Base-by-base conservation (phyloP, 2,113 vertebrate genomes). In the Pseudopipra pipra region DNA sequence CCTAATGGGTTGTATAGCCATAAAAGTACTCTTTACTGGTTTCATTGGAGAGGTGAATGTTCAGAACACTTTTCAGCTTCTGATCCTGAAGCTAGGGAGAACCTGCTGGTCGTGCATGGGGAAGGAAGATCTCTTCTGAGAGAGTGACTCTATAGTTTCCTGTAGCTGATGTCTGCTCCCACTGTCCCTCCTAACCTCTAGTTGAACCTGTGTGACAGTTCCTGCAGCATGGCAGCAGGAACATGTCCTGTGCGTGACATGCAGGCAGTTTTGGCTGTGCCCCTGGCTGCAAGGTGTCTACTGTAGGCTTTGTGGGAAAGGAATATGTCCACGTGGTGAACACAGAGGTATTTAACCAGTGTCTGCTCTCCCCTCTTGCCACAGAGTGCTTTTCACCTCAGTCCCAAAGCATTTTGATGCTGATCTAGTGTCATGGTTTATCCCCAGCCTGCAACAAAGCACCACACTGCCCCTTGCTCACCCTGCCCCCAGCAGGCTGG, bases 201-300 rank as follows among this genome's bases (percentile, higher is more conserved):
- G 5, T 0, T 65, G 75, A 54, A 33, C 21, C n/a, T 49, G 17
- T 56, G 51, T 35, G 27, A 30, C 27, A 12, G 49, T 71, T 92
- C n/a, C 62, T 71, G 47, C 70, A 74, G 56, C 15, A 3, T 2
- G 1, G 43, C 44, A 35, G 61, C 0, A n/a, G n/a, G n/a, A n/a
- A n/a, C n/a, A n/a, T n/a, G n/a, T n/a, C n/a, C 58, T 25, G 14
- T 49, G 27, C 37, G 22, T 0, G 0, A 14, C 22, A 6, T 25
- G 41, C 8, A 71, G 37, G 22, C 44, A 23, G 16, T 31, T 61
- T 78, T 41, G 23, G 43, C 43, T 1, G 0, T 46, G 28, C 28
- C 33, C n/a, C 49, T 75, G 30, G 35, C 68, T 75, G 58, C 49
- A 51, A 43, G 41, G 28, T 7, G 1, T 37, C 66, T 33, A 14